phyloP scores from a whole-genome alignment of 2,113 vertebrate genomes.

The Paradisaea rubra region DNA sequence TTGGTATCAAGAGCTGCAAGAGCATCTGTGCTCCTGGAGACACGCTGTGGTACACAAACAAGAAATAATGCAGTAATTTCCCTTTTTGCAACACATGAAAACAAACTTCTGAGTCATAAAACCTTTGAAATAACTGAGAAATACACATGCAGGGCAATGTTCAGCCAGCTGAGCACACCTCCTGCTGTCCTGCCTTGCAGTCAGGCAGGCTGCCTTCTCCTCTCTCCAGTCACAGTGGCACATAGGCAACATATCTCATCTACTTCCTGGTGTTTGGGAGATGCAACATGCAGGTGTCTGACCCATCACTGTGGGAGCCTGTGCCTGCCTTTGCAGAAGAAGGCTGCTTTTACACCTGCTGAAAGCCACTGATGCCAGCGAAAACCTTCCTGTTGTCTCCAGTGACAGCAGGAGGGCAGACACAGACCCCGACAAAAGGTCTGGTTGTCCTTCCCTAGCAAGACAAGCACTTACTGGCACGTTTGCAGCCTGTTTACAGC shows the following conservation, averaged over 20 bases:
- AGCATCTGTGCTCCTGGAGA: neutral
- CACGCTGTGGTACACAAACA: neutral
- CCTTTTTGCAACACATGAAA: neutral
- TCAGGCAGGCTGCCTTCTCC: neutral
- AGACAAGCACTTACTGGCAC: neutral
- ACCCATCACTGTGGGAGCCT: fast-evolving
- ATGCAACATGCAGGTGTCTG: neutral
- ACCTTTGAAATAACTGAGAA: neutral
- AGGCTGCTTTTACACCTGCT: neutral
- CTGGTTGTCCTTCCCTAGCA: neutral
- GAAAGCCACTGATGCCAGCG: neutral
- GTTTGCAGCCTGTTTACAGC: neutral
- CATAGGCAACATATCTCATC: neutral
- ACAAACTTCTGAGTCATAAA: neutral
- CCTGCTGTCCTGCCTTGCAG: neutral
- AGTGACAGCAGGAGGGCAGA: neutral
- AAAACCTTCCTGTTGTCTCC: neutral
- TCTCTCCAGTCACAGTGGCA: neutral
- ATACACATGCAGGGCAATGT: neutral
- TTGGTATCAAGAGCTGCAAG: neutral
- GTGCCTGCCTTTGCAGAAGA: neutral
- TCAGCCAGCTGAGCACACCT: neutral
- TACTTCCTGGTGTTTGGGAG: neutral
- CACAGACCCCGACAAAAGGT: fast-evolving
- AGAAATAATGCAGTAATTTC: neutral